These are phyloP conservation scores for Recurvirostra avosetta DNA, from an alignment of 2,113 vertebrate genomes.

Conservation along the genomic window DNA sequence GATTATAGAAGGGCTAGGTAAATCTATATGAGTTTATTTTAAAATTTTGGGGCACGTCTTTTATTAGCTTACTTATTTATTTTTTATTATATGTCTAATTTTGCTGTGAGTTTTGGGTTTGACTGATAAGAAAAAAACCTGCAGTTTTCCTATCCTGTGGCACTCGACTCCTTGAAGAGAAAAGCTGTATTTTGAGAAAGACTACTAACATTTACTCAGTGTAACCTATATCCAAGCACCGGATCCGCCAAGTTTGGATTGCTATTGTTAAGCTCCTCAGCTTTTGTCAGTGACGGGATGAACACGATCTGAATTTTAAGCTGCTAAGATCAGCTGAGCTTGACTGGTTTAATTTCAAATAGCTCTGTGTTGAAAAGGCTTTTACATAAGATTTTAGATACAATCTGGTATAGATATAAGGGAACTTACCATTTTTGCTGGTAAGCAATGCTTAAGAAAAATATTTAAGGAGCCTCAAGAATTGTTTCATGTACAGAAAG, in stretches of 20 bases:
- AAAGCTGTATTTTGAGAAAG: slow-evolving; percentile 19
- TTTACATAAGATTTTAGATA: background rate
- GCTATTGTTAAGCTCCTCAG: slow-evolving; percentile 19
- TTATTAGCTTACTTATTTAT: background rate
- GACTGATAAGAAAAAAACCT: background rate
- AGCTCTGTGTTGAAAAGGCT: background rate
- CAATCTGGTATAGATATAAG: background rate
- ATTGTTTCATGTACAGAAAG: background rate
- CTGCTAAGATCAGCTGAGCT: background rate
- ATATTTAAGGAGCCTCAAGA: no score
- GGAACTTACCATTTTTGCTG: background rate
- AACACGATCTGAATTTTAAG: slow-evolving; percentile 23
- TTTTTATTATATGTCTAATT: background rate
- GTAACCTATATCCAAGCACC: background rate
- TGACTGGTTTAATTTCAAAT: background rate
- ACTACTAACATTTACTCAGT: slow-evolving; percentile 41
- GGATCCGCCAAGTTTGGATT: background rate
- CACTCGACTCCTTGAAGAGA: background rate
- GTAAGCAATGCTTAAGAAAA: background rate
- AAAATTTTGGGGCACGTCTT: background rate
- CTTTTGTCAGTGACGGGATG: background rate
- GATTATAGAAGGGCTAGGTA: background rate
- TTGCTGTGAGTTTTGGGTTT: background rate
- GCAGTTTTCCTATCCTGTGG: background rate
- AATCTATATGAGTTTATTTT: background rate